Evolutionary conservation across 2,113 vertebrate genomes (phyloP).

Genomic region (Calyptomena viridis): DNA sequence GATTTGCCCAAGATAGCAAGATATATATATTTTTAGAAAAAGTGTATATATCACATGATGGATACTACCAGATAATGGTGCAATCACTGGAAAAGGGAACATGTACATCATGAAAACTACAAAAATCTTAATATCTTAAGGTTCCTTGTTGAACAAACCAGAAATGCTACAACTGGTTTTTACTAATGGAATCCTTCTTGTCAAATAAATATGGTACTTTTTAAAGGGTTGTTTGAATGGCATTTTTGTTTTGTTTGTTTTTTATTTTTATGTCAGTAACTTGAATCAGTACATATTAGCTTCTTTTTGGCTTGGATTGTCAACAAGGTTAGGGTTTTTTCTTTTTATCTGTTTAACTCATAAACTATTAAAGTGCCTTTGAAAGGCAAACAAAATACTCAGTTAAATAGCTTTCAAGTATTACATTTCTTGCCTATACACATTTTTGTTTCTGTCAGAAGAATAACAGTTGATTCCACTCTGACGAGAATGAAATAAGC

Average conservation of each 20-base stretch:
- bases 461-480: neutral
- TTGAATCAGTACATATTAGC: neutral
- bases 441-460: neutral
- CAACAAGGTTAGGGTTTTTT: neutral
- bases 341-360: neutral
- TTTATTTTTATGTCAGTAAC: neutral
- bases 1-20: neutral
- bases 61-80: neutral
- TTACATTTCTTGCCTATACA: neutral
- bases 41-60: neutral
- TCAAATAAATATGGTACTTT: neutral
- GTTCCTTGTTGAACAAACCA: neutral
- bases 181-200: neutral
- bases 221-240: neutral
- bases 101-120: neutral
- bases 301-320: neutral
- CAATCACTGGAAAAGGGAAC: neutral
- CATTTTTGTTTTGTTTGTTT: neutral
- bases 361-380: neutral
- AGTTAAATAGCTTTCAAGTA: neutral
- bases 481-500: neutral
- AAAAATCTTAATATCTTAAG: neutral
- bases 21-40: neutral
- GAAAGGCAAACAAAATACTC: neutral
- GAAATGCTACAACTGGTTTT: neutral